Evolutionary conservation across 2,797 vertebrate genomes (phyloP), one percentile per base, ranked within the genome.

Genomic region (Sebastes minor): DNA sequence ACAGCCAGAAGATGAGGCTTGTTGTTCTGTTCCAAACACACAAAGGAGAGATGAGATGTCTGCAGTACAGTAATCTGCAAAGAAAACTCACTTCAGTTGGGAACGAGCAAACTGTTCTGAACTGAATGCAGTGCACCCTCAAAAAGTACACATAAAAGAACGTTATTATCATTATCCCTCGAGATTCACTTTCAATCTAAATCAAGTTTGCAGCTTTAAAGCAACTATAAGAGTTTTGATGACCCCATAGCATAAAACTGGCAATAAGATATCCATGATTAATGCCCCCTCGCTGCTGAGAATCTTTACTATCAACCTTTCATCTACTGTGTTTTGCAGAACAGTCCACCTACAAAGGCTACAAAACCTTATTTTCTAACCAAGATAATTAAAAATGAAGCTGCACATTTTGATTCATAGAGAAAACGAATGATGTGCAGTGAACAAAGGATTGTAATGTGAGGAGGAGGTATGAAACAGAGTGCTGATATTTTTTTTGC

Each of bases 1-100:
- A 57, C 14, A 1, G 59, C 63, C 62, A 20, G 78, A 90, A 76
- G 67, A 87, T 71, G 76, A 88, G 76, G 77, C 64, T 77, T 87
- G 86, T 83, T 93, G 80, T 86, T 92, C 76, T 88, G 74, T 76
- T 81, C 69, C 59, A 63, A 69, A 81, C 60, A 53, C 81, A 78
- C 80, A 84, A 84, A 74, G 67, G 38, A 80, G 35, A 70, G 60
- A 56, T n/a, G 66, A 74, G 55, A 73, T 63, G 59, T 71, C 76
- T 83, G 69, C 74, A 84, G 57, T 53, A 57, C 7, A 16, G 57
- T 69, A 66, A 80, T 62, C 49, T 75, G 52, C 61, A 74, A 57
- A 81, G 18, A 70, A 74, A 76, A 62, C 38, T 33, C 33, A 63
- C 49, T 81, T 81, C 46, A 70, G 46, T 72, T 68, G 77, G 33